Base-by-base conservation (phyloP, 2,797 vertebrate genomes). In the Clangula hyemalis region DNA sequence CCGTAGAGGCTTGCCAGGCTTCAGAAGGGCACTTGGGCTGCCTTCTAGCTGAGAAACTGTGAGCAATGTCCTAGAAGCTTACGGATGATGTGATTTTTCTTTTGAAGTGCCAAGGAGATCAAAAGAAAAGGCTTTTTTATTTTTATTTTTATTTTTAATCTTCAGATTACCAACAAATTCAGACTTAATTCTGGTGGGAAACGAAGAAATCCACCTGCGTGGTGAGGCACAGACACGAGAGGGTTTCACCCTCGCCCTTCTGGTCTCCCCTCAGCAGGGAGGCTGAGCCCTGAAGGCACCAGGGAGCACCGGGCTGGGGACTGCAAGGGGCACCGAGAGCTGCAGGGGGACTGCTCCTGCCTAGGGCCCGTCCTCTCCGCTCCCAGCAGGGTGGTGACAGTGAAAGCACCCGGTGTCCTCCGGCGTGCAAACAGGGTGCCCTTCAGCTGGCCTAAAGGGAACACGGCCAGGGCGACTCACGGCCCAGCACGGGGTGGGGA, bases 191-290 rank as follows among this genome's bases (percentile, higher is more conserved):
- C 98, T n/a, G 98, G 98, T 75, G 98, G 98, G 87, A 98, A 97
- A 95, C 76, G 98, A 99, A 97, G 99, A 99, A 97, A 97, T 98
- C 97, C 0, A 98, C 99, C 93, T 99, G 97, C 66, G 97, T 98
- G 98, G 98, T 97, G 81, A 98, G 47, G 21, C 47, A 47, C 21
- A 2, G 22, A 76, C 9, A 18, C 22, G 54, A 57, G 71, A 62
- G n/a, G 10, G 30, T 51, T 66, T 72, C 11, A 5, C 8, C 13
- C 32, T 78, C 36, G 20, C 0, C 38, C 11, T 75, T 14, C 7
- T 5, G 13, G 32, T 56, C 20, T 22, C 25, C 74, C 47, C 6
- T 11, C 47, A 13, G 47, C 47, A 49, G 47, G 47, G 47, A 13
- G 22, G 47, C 47, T 49, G 47, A 49, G 47, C 47, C 21, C 47